Percentiles rank a stretch among this genome's conserved stretches.
These are phyloP conservation scores for Connochaetes taurinus DNA, from an alignment of 2,113 vertebrate genomes.

Conservation along the genomic window DNA sequence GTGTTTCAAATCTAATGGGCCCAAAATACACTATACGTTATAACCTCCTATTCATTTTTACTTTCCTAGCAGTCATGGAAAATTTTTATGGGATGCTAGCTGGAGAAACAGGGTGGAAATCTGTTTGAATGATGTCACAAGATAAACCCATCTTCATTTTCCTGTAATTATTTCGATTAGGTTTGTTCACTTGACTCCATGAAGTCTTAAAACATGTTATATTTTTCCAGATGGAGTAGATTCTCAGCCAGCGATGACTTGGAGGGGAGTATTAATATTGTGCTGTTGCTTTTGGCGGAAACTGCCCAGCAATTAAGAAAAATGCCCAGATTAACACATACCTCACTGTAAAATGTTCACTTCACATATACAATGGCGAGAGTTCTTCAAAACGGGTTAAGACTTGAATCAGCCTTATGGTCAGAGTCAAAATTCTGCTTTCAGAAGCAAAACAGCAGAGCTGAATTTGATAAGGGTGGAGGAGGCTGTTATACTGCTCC, in stretches of 20 bases:
- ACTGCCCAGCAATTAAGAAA: slow-evolving; percentile 64
- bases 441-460: background rate
- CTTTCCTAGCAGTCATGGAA: slow-evolving; percentile 65
- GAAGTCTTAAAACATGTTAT: slow-evolving; percentile 58
- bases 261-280: slow-evolving; percentile 73
- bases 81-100: background rate
- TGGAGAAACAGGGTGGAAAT: slow-evolving; percentile 43
- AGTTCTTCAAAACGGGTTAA: background rate
- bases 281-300: slow-evolving; percentile 80
- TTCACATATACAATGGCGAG: slow-evolving; percentile 46
- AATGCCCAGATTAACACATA: slow-evolving; percentile 83
- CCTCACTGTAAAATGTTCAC: slow-evolving; percentile 73
- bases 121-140: slow-evolving; percentile 68
- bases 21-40: slow-evolving; percentile 45
- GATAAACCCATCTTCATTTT: slow-evolving; percentile 71
- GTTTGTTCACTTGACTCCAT: slow-evolving; percentile 56
- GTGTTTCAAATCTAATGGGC: slow-evolving; percentile 44
- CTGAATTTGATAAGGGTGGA: slow-evolving; percentile 17
- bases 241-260: slow-evolving; percentile 77
- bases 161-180: slow-evolving; percentile 71
- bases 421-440: background rate
- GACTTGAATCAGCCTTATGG: background rate
- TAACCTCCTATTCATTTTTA: slow-evolving; percentile 47
- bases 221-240: slow-evolving; percentile 80
- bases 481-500: background rate